Base-by-base conservation (phyloP, 2,888 invertebrate genomes). In the Melanotus villosus region DNA sequence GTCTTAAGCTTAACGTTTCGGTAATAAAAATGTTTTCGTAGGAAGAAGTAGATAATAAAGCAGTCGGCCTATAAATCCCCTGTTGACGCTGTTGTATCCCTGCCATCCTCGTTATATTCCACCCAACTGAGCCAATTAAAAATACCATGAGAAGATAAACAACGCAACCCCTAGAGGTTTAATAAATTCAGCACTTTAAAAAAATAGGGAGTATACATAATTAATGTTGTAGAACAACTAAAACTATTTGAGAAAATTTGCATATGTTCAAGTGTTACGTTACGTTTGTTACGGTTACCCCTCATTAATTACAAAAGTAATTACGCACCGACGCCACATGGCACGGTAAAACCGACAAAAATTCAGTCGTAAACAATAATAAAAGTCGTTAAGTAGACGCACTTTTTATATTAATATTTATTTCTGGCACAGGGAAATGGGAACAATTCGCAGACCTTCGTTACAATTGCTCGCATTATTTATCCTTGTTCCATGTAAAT, bases 251-350 rank as follows among this genome's bases (percentile, higher is more conserved):
- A 26, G 7, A 7, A 26, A 26, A 26, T 26, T 26, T 26, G 26
- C 26, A 26, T 26, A 26, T 26, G 26, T 26, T 5, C 26, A 26
- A 26, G 26, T 3, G 7, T 26, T 26, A 7, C 26, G 26, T 26
- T 26, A 26, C 7, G 26, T 26, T 21, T 7, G 26, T 26, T 26
- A 26, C 7, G 26, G 3, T 21, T 19, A 23, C 45, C 45, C 50
- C 14, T 32, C 21, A 18, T 12, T 50, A 50, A 50, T 50, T 50
- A 50, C 26, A 50, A 50, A 26, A 16, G 21, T 50, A 50, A 50
- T 50, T 50, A 50, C 12, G 14, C 50, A 12, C 14, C 30, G 16
- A 4, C 5, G 30, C 30, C 30, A 12, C 50, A 32, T 6, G 10
- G 6, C 19, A 23, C 45, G 7, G 19, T 14, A 16, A 16, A 30